phyloP scores from a whole-genome alignment of 2,113 vertebrate genomes.

The Irena cyanogastra region DNA sequence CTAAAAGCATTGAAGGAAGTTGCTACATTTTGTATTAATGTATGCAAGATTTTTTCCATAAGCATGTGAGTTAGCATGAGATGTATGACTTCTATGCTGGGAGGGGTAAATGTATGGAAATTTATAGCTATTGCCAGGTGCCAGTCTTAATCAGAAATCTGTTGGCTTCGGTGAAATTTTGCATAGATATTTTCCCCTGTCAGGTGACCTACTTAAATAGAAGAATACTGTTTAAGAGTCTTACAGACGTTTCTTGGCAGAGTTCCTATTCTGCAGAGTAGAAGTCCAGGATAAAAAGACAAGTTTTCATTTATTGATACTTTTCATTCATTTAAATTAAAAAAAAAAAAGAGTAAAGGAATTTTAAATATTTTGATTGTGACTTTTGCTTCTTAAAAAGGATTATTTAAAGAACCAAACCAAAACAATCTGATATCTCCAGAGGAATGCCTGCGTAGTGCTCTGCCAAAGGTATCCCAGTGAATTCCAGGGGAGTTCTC shows the following conservation, averaged over 20 bases:
- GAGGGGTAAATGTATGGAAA: not conserved
- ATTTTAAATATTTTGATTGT: not conserved
- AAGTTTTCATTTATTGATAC: not conserved
- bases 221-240: not conserved
- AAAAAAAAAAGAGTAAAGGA: not conserved
- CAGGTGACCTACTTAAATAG: slow-evolving; percentile 19
- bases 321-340: not conserved
- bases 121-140: slow-evolving; percentile 4
- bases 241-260: not conserved
- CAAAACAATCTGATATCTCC: not conserved
- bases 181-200: not conserved
- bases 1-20: not conserved
- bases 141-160: slow-evolving; percentile 14
- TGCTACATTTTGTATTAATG: not conserved
- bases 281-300: not conserved
- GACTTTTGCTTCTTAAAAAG: not conserved
- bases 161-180: not conserved
- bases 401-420: not conserved
- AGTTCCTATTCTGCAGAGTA: not conserved
- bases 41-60: not conserved
- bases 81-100: not conserved
- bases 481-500: not conserved
- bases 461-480: not conserved
- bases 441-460: not conserved
- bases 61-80: not conserved